A percentile compares a stretch with the other conserved stretches of the same genome.
phyloP scores from a whole-genome alignment of 1,140 invertebrate species.

The Camponotus vicinus region DNA sequence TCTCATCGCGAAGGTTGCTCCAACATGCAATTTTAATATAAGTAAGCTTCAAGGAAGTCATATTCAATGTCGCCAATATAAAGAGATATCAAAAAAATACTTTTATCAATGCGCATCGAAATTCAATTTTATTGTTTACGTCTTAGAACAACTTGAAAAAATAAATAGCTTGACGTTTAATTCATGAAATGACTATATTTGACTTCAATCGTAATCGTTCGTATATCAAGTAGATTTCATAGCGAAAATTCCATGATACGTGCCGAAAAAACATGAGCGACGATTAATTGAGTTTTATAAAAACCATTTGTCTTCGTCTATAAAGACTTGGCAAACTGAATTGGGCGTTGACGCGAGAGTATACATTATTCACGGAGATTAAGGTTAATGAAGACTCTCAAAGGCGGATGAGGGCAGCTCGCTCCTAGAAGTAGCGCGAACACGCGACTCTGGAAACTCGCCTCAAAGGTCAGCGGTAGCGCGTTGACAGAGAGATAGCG shows the following conservation, averaged over 20 bases:
- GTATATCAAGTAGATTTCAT: not conserved
- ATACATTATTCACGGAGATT: constrained; percentile 58
- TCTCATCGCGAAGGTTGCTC: constrained; percentile 11
- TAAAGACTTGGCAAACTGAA: constrained; percentile 34
- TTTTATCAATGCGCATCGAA: not conserved
- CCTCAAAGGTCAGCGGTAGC: constrained; percentile 45
- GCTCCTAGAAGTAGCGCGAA: constrained; percentile 29
- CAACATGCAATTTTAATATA: constrained; percentile 4
- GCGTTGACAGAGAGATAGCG: constrained; percentile 40
- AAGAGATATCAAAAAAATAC: not conserved
- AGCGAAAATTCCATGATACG: not conserved
- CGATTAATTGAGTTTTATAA: not conserved
- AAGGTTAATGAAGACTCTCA: constrained; percentile 60
- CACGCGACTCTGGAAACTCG: constrained; percentile 61
- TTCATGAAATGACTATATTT: not conserved
- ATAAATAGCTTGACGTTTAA: not conserved
- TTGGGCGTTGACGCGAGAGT: constrained; percentile 32
- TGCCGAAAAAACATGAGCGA: not conserved
- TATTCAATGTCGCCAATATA: not conserved
- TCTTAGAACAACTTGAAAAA: not conserved
- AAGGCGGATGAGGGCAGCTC: constrained; percentile 26
- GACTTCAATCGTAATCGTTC: too few relatives aligned
- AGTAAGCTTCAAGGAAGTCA: constrained; percentile 20
- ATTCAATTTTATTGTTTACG: not conserved
- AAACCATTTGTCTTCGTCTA: constrained; percentile 54